Base-by-base conservation (phyloP, 2,888 invertebrate genomes). In the Eulithis testata region DNA sequence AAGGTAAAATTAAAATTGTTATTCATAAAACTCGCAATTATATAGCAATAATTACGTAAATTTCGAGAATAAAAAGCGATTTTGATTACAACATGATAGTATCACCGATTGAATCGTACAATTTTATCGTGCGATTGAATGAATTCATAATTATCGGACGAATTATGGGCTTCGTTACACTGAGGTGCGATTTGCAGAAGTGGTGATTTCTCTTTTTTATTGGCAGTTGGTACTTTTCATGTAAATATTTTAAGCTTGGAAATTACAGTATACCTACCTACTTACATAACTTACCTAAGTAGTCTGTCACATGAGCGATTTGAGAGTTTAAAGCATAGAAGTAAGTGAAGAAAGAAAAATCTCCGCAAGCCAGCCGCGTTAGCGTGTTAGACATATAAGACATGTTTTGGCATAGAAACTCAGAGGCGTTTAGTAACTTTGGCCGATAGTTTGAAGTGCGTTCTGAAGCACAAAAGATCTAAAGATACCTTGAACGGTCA, bases 41-140 rank as follows among this genome's bases (percentile, higher is more conserved):
- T 50, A 54, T 31, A 45, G 74, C 57, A 74, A 82, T 80, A 83
- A 88, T 90, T 88, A 89, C 89, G 89, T 75, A 87, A 89, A 90
- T 89, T 76, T 76, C 54, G 59, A 56, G 54, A 14, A 56, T 56
- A 53, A 69, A 68, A 61, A 81, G 77, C 75, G 82, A 84, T 85
- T 77, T 76, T 58, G 60, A 60, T 58, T 49, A 52, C 53, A 66
- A 44, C 80, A 78, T 74, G 82, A 84, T 85, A 81, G 75, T 80
- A 86, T 85, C 86, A 76, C 72, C 83, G 85, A 89, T 88, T 81
- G 82, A 81, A 85, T 84, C 74, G 83, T 78, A 76, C 80, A 80
- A 85, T 88, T 87, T 86, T 85, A 85, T 82, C 83, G 81, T 86
- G 79, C 83, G 87, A 89, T 87, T 78, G 84, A 88, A 89, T 88